Conservation (phyloP, 2,113 vertebrate genomes). For the Probosciger aterrimus region DNA sequence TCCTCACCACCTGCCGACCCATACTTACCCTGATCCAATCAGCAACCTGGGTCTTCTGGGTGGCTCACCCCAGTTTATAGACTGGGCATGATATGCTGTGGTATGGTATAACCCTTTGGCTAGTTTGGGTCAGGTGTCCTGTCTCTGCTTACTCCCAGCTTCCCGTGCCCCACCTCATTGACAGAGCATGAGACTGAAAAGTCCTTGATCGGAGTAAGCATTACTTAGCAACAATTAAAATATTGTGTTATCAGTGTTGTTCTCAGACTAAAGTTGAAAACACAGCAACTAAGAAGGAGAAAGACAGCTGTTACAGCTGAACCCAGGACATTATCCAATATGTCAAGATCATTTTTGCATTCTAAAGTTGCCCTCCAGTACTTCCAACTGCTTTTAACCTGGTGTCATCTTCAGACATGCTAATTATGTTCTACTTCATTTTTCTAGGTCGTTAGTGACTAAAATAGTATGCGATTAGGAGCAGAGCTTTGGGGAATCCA, state of each 20-base stretch:
- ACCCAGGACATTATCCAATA: background rate
- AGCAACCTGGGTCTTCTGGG: background rate
- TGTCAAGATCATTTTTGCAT: background rate
- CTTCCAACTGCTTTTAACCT: background rate
- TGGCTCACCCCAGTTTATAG: background rate
- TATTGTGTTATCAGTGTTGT: background rate
- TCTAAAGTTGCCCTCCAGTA: background rate
- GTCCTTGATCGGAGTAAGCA: background rate
- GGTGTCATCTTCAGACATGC: background rate
- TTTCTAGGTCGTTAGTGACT: constrained; percentile 10
- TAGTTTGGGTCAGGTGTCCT: background rate
- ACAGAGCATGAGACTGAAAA: background rate
- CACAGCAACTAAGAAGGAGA: background rate
- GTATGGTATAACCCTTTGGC: background rate
- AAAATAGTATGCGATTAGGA: background rate
- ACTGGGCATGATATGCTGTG: background rate
- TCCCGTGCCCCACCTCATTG: background rate
- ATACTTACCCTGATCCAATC: background rate
- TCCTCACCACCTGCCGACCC: background rate
- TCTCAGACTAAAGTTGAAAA: background rate
- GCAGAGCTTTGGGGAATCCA: background rate
- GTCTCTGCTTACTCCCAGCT: background rate
- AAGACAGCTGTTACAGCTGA: background rate
- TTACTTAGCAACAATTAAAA: background rate
- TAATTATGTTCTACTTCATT: background rate